Evolutionary conservation across 2,113 vertebrate genomes (phyloP), one percentile per base, ranked within the genome.

Genomic region (Cyrtonyx montezumae): DNA sequence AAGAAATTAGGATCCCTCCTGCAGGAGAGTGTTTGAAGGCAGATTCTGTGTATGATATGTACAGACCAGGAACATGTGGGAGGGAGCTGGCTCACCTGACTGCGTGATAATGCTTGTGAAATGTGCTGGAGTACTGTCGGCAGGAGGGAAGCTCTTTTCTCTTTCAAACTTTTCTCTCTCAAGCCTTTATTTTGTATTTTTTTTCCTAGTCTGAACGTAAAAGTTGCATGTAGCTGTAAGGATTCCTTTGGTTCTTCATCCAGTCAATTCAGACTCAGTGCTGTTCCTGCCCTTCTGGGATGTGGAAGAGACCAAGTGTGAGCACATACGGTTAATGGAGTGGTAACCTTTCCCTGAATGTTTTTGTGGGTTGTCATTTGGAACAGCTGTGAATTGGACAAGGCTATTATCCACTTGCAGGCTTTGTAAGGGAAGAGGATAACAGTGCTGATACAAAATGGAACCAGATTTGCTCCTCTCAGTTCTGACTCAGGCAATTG

Each of bases 201-300:
- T 8, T 77, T 88, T 87, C 12, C 18, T 19, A 11, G 9, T 30
- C 76, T 45, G 14, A 51, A 18, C 20, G 20, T 61, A 46, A 36
- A 25, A 9, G 3, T 6, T 26, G 23, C 0, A 0, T 30, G 40
- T 36, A 22, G 7, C 25, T 1, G 0, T 11, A 26, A 9, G 5
- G 30, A 36, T 61, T 91, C 56, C 36, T 66, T 21, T 3, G 1
- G 15, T 13, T 21, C 53, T 88, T 61, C 0, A 1, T 25, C 68
- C 16, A 3, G 36, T 32, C 30, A 3, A 36, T 40, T 25, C 4
- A 34, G 56, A 12, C 32, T 14, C 10, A 13, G 4, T 2, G 37
- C 34, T 2, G 6, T 40, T 37, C 5, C n/a, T 45, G n/a, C 8
- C 19, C 14, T 48, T 40, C 65, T 80, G 36, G 34, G 22, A 2